Conservation (phyloP, 2,113 vertebrate genomes). For the Solea solea region DNA sequence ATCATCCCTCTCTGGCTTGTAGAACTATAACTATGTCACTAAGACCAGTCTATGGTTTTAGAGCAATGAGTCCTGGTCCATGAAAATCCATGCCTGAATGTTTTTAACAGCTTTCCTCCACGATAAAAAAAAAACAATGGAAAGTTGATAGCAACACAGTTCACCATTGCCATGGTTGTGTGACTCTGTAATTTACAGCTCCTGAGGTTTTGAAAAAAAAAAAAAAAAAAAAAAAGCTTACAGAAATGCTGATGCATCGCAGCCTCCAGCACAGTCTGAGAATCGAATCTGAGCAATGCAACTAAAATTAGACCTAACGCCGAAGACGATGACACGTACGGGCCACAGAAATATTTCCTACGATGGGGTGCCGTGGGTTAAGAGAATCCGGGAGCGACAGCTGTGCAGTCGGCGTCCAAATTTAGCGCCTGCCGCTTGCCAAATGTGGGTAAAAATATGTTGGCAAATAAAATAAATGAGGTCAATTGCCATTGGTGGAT, state of each 20-base stretch:
- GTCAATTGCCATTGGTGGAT: not conserved
- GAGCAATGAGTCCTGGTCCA: not conserved
- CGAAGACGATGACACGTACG: not conserved
- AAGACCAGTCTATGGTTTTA: not conserved
- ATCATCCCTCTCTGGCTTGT: not conserved
- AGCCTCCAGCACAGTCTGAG: not conserved
- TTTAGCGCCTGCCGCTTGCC: not conserved
- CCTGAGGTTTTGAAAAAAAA: no score
- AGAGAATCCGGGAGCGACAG: not conserved
- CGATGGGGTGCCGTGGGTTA: not conserved
- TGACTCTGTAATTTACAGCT: no score
- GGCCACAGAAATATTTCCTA: not conserved
- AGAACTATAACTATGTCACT: not conserved
- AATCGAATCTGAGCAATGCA: not conserved
- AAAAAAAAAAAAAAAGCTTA: no score
- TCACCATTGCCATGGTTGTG: no score
- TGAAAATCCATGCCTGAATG: no score
- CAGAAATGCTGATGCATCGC: not conserved
- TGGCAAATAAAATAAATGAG: not conserved
- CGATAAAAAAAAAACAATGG: no score
- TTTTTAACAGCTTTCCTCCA: no score
- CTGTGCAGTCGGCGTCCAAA: not conserved
- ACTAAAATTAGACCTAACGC: not conserved
- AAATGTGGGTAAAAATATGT: not conserved
- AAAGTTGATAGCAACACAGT: no score